Percentiles rank a stretch among this genome's conserved stretches.
Evolutionary conservation across 2,113 vertebrate species (phyloP).

Genomic region (Tylochromis polylepis): DNA sequence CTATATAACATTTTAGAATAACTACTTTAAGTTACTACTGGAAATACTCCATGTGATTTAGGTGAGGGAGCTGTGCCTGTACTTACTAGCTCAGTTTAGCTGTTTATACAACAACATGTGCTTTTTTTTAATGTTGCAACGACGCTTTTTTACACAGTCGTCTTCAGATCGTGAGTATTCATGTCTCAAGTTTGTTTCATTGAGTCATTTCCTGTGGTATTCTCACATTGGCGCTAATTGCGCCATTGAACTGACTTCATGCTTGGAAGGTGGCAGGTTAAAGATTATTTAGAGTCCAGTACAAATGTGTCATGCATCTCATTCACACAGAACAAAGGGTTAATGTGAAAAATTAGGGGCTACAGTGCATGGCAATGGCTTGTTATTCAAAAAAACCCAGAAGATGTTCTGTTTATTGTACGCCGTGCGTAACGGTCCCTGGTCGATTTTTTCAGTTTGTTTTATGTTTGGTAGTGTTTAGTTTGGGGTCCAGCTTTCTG

Average conservation of each 20-base stretch:
- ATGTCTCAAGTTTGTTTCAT: background rate
- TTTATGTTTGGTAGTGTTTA: background rate
- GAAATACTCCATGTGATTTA: background rate
- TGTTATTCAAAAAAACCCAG: background rate
- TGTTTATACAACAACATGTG: background rate
- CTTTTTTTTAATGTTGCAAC: background rate
- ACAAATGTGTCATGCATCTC: background rate
- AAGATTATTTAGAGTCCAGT: background rate
- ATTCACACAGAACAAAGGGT: background rate
- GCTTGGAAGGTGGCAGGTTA: background rate
- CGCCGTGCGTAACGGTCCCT: background rate
- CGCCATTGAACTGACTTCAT: background rate
- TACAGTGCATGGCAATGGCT: background rate
- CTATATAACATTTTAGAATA: background rate
- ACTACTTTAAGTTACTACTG: background rate
- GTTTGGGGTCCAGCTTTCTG: background rate
- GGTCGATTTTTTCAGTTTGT: background rate
- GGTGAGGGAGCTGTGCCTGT: background rate
- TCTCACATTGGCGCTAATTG: background rate
- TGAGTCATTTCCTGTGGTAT: background rate
- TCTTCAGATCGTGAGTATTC: background rate
- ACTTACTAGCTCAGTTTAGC: background rate
- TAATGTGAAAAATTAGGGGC: background rate
- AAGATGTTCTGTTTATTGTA: background rate
- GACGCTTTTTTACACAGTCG: background rate